A percentile compares a stretch with the other conserved stretches of the same genome.
Conservation (phyloP, 2,113 vertebrate species). For the Thomomys bottae region DNA sequence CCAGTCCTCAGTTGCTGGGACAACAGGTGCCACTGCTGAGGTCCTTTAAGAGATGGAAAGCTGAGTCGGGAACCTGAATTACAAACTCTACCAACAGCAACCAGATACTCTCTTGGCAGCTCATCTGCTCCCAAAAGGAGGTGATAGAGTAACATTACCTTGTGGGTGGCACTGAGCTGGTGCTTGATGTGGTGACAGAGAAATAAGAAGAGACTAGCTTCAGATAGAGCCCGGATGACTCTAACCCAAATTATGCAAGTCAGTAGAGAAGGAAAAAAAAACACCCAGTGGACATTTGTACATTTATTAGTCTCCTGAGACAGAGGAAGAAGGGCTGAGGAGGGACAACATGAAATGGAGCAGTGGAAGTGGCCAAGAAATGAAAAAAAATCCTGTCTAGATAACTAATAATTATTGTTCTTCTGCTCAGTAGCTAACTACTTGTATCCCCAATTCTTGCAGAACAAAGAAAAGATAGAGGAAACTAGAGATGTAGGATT, state of each 20-base stretch:
- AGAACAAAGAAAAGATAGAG: constrained; percentile 81
- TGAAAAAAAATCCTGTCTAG: constrained; percentile 75
- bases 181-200: background rate
- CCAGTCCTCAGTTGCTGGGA: constrained; percentile 62
- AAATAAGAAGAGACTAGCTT: background rate
- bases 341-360: constrained; percentile 72
- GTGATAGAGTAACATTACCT: background rate
- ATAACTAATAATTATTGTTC: constrained; percentile 77
- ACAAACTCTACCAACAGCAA: constrained; percentile 28
- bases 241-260: background rate
- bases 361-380: constrained; percentile 74
- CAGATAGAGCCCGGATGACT: background rate
- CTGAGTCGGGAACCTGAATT: background rate
- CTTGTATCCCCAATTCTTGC: constrained; percentile 71
- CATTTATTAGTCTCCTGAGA: background rate
- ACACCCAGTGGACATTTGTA: background rate
- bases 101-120: background rate
- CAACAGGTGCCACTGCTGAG: constrained; percentile 14
- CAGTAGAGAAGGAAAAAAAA: background rate
- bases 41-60: constrained; percentile 60
- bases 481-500: constrained; percentile 72
- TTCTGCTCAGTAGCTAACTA: constrained; percentile 76
- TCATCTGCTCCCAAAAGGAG: background rate
- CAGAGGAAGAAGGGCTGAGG: constrained; percentile 43
- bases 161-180: background rate